Evolutionary conservation across 2,113 vertebrate species (phyloP), one percentile per base, ranked within the genome.

Genomic region (Indri indri): DNA sequence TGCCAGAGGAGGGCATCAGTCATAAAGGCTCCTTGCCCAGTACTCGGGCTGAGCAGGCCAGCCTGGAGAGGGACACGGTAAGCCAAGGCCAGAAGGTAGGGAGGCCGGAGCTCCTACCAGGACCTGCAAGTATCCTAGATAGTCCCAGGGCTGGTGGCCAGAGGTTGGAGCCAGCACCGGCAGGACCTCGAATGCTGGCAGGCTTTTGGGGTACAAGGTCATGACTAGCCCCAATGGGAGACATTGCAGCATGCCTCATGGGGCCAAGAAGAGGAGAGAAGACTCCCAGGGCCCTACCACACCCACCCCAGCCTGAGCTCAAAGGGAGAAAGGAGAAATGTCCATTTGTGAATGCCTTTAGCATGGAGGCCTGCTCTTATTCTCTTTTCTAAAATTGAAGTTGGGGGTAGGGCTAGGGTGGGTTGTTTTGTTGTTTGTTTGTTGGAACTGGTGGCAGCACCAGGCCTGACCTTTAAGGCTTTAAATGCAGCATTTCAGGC

Each of bases 391-490:
- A 47, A 87, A 70, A 77, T 71, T 47, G 71, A 80, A 54, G 57
- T 2, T 66, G 79, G 95, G 94, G 76, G 93, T 63, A 65, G 93
- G 86, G 93, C 82, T 7, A n/a, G 47, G 66, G 85, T 68, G 91
- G 85, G 86, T 20, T 80, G 89, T 92, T 90, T 70, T 90, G 70
- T 61, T 93, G 94, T 77, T 96, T 96, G 87, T 96, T 90, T 90
- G 82, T 59, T 77, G 63, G 89, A 97, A 86, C 61, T 0, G 1
- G 88, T 87, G 92, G 82, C 89, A 42, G 96, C 89, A 94, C 94
- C 61, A 91, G n/a, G 91, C 93, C 82, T 98, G 98, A 98, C 97
- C 98, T 98, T 98, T 97, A 97, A 95, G 95, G 92, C 84, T 97
- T 97, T 95, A 95, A 95, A 96, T 32, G 61, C 94, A 88, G 91